phyloP scores from a whole-genome alignment of 2,113 vertebrate genomes.

The Girardinichthys multiradiatus region DNA sequence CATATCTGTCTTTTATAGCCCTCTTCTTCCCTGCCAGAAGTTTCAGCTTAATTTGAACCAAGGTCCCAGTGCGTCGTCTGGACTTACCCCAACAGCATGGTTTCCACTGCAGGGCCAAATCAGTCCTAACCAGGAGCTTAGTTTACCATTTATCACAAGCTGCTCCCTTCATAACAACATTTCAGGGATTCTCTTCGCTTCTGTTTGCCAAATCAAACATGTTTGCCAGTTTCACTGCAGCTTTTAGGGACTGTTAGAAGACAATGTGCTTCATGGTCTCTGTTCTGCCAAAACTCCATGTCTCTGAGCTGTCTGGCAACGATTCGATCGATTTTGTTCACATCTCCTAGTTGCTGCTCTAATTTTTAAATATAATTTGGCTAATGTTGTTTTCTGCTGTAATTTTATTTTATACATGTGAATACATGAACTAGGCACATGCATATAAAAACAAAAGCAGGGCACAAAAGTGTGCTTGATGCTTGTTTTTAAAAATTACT shows the following conservation, averaged over 20 bases:
- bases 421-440: not conserved
- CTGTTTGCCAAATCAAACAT: conserved; percentile 24
- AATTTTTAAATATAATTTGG: conserved; percentile 20
- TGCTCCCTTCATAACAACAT: conserved; percentile 59
- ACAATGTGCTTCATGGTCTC: conserved; percentile 34
- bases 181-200: conserved; percentile 60
- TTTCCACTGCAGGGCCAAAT: conserved; percentile 55
- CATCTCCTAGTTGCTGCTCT: conserved; percentile 19
- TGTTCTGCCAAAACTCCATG: conserved; percentile 32
- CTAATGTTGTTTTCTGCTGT: conserved; percentile 14
- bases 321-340: conserved; percentile 23
- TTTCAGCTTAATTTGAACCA: conserved; percentile 61
- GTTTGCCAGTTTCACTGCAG: conserved; percentile 40
- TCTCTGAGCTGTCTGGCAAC: conserved; percentile 40
- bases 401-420: not conserved
- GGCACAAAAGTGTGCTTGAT: not conserved
- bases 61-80: conserved; percentile 53
- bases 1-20: conserved; percentile 63
- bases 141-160: conserved; percentile 53
- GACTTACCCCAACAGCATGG: conserved; percentile 49
- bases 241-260: conserved; percentile 35
- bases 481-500: not conserved
- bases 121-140: conserved; percentile 48
- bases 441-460: not conserved
- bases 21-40: conserved; percentile 48